Base-by-base conservation (phyloP, 2,888 invertebrate species). In the Bombyx huttoni region DNA sequence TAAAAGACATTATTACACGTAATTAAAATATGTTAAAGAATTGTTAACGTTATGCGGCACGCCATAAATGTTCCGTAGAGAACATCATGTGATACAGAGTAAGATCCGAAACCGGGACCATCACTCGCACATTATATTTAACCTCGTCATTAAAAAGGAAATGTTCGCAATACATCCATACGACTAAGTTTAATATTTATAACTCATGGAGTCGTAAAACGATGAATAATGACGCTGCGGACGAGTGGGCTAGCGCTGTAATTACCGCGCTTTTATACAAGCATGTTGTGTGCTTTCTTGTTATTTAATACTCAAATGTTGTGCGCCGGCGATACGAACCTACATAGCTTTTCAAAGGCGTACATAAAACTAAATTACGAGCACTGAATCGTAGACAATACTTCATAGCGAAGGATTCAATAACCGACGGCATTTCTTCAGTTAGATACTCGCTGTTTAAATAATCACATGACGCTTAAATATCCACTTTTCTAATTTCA, bases 161-260 rank as follows among this genome's bases (percentile, higher is more conserved):
- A 87, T 86, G 84, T 88, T 86, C 82, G 87, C 87, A 83, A 85
- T 86, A 73, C 83, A 80, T 81, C 84, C 86, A 86, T 85, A 87
- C 85, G 83, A 81, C 81, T 78, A 78, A 80, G 81, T 85, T 87
- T 85, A 85, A 86, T 86, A 87, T 87, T 88, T 88, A 88, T 87
- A 88, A 82, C 85, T 86, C 78, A 82, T 80, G 80, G 75, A 81
- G 85, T 86, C 88, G 84, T 88, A 87, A 88, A 87, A 81, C 78
- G 85, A 86, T 87, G 87, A 85, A 87, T 88, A 88, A 87, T 87
- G 85, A 86, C 85, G 81, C 78, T 80, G 79, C 78, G 73, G 82
- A 77, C 78, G 85, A 83, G 82, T 80, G 81, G 74, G 82, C 85
- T 80, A 83, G 86, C 81, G 83, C 74, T 82, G 85, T 85, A 86